Evolutionary conservation across 2,113 vertebrate genomes (phyloP), one percentile per base, ranked within the genome.

Genomic region (Pachyramphus minor): DNA sequence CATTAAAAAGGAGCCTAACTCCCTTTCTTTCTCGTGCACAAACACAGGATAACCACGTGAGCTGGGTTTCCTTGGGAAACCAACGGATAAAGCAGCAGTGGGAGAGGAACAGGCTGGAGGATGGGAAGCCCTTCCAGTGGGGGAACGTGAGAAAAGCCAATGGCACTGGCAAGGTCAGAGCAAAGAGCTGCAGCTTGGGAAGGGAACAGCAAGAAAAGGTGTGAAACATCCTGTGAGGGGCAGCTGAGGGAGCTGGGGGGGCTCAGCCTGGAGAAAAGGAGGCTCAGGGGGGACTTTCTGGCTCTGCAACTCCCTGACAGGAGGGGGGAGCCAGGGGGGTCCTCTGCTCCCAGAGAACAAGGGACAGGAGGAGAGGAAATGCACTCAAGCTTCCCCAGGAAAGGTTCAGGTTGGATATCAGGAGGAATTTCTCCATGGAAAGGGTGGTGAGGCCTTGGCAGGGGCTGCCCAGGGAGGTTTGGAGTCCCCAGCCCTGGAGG

Each of bases 11-110:
- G 55, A 74, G 60, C 30, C 25, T 27, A n/a, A 56, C n/a, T 41
- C 68, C 49, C 35, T 28, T 68, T 59, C 58, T 39, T 30, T 24
- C 25, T 10, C 62, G 10, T 1, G 4, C 67, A 45, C 77, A 75
- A 89, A 89, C 59, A 82, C 88, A 85, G 77, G 89, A 86, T 89
- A 79, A 79, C 27, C 92, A 89, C 33, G 18, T 84, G 75, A 84
- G 52, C 82, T 68, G 31, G 12, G 82, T 89, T 94, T 90, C 92
- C 92, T 94, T 76, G 82, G 89, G 88, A 95, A 96, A 62, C 37
- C 88, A 59, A 79, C 58, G 30, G 37, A 69, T 71, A 74, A 82
- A 87, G 58, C 27, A 90, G 35, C 72, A 47, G 8, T 31, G 31
- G 39, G 59, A 7, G 35, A 84, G 71, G 68, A 84, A 82, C 75